Base-by-base conservation (phyloP, 2,113 vertebrate species). In the Tragelaphus strepsiceros region DNA sequence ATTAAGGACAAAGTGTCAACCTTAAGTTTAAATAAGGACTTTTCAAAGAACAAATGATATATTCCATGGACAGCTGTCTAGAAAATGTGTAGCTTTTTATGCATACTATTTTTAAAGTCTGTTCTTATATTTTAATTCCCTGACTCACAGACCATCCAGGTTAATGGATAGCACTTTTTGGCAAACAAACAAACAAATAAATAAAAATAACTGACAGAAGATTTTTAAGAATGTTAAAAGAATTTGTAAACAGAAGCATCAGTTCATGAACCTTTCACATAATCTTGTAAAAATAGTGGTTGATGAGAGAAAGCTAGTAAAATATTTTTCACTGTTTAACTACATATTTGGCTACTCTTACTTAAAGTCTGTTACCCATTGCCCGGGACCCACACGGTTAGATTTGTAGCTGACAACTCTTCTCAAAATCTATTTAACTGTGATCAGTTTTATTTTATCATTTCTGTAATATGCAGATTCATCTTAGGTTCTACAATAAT, bases 41-140 rank as follows among this genome's bases (percentile, higher is more conserved):
- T 98, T 98, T 97, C 96, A 98, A 98, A 98, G 87, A 97, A 98
- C 96, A 98, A 98, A 98, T 97, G 15, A 96, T 96, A 97, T 83
- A 98, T 96, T 98, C 97, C 92, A 97, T 78, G 96, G 96, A 94
- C 96, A 98, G 97, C 95, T 98, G 96, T 82, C 88, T 98, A 94
- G 71, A 98, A 98, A 98, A 90, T 16, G 6, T 77, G 15, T 59
- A 61, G 24, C 5, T 67, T 90, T 96, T 88, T 85, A 39, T 54
- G 82, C 39, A 96, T 35, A 22, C 2, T n/a, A 74, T 77, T 95
- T 88, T 61, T 21, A 94, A 95, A 97, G 78, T 83, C 74, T 92
- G 7, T 88, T 43, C 43, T 43, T 43, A 1, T 77, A 93, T 92
- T 97, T 97, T 96, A 94, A 97, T 83, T 92, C 43, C 22, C 35